Conservation (phyloP, 2,113 vertebrate genomes). For the Polypterus bichir region DNA sequence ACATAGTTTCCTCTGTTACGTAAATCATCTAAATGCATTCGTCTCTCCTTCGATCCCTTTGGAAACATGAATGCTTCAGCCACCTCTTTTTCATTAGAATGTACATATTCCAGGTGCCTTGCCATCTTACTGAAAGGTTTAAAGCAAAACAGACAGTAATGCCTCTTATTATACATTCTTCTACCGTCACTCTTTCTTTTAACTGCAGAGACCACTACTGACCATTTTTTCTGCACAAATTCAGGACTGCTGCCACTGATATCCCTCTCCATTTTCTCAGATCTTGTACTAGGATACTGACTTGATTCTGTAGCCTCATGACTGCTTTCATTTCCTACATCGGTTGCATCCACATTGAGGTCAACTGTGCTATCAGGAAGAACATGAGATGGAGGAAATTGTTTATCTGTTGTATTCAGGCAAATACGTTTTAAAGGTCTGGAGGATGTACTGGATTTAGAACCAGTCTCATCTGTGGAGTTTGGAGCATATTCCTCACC, state of each 20-base stretch:
- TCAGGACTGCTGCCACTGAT: not conserved
- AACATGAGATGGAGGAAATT: too few species aligned
- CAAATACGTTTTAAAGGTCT: too few species aligned
- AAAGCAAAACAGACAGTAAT: slow-evolving; percentile 20
- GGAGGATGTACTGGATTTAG: not conserved
- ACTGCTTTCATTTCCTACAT: not conserved
- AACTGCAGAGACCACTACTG: slow-evolving; percentile 8
- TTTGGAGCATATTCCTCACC: slow-evolving; percentile 9
- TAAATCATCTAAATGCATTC: slow-evolving; percentile 19
- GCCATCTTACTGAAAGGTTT: slow-evolving; percentile 19
- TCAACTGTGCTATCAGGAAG: too few species aligned
- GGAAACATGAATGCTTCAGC: slow-evolving; percentile 16
- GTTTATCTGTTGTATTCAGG: too few species aligned
- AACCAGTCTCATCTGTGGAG: not conserved
- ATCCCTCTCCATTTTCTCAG: not conserved
- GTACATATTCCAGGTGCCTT: slow-evolving; percentile 17
- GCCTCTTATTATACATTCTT: slow-evolving; percentile 17
- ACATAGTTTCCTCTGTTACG: slow-evolving; percentile 23
- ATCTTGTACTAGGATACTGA: not conserved
- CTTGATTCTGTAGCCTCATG: not conserved
- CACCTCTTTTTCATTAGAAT: slow-evolving; percentile 16
- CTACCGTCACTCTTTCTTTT: slow-evolving; percentile 1
- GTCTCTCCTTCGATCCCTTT: slow-evolving; percentile 19
- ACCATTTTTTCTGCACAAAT: not conserved
- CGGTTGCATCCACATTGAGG: too few species aligned